Base-by-base conservation (phyloP, 2,888 invertebrate species). In the Stenodera caucasica region DNA sequence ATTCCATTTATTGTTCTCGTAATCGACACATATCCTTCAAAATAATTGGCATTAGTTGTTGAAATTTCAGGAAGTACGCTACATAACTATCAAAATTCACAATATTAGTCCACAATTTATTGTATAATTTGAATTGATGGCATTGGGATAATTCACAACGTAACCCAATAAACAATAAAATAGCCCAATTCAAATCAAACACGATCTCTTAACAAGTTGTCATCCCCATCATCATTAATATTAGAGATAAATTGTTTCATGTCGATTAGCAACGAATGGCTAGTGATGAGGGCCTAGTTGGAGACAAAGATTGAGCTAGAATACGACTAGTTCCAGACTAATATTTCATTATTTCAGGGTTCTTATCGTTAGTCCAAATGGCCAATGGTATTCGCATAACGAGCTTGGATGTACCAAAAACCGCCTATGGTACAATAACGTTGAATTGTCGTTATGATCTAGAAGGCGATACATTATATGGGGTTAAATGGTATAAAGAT, bases 401-500 rank as follows among this genome's bases (percentile, higher is more conserved):
- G 18, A 67, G 70, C 26, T 63, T 78, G 18, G 67, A 76, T 53
- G 76, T 78, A n/a, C 77, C 77, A 1, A 64, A 65, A 35, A 67
- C 60, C 23, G 76, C 77, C 1, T 62, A 68, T 11, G 69, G 71
- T 60, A 72, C 76, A 26, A 75, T 74, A 5, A 65, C 64, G 6
- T 61, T 78, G 23, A 74, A 76, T 53, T 78, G 78, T 49, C 67
- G 68, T 52, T 78, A 78, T 62, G 74, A 76, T 55, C 57, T 78
- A 35, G 74, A 74, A 62, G 63, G 67, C 63, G 67, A 69, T 30
- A 61, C 60, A 29, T 65, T 78, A 5, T 78, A 78, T 61, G 77
- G 73, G 55, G 78, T 77, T 5, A 78, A 78, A 64, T 78, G 78
- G 78, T 78, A 77, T 67, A 77, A 77, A 61, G 77, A 78, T 63